Conservation (phyloP, 2,797 vertebrate species). For the Megalops cyprinoides region DNA sequence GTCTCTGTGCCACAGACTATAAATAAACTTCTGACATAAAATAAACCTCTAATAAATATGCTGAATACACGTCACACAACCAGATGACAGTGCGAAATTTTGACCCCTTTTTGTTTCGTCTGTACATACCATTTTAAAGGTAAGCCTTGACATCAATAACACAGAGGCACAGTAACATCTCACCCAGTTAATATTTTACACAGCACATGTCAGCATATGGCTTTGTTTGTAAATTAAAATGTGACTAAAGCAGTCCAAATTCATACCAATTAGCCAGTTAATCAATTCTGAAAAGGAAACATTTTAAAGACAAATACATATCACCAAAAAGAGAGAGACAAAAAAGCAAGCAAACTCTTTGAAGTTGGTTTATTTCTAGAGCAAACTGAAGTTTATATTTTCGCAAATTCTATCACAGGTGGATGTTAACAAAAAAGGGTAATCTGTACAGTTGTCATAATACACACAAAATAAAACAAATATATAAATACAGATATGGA, state of each 20-base stretch:
- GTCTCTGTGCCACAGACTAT: too few species aligned
- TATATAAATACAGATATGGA: conserved; percentile 93
- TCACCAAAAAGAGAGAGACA: conserved; percentile 27
- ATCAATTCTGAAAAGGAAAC: background rate
- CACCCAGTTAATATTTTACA: conserved; percentile 60
- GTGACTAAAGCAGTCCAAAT: conserved; percentile 23
- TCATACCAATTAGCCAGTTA: background rate
- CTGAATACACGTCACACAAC: background rate
- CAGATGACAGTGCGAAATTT: background rate
- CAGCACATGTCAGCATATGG: conserved; percentile 38
- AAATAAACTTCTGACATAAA: too few species aligned
- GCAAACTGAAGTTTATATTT: conserved; percentile 86
- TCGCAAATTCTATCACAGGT: conserved; percentile 92
- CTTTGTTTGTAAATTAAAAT: conserved; percentile 44
- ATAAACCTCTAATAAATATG: background rate
- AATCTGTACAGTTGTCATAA: conserved; percentile 90
- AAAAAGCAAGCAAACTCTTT: conserved; percentile 48
- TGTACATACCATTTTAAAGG: background rate
- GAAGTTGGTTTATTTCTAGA: conserved; percentile 84
- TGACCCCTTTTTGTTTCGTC: background rate
- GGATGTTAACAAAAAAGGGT: conserved; percentile 82
- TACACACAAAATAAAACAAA: conserved; percentile 84
- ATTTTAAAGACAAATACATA: background rate
- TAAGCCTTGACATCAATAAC: conserved; percentile 7
- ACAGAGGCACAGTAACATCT: conserved; percentile 39